These are phyloP conservation scores for Tangara arthus DNA, from an alignment of 2,797 vertebrate species.

Conservation along the genomic window DNA sequence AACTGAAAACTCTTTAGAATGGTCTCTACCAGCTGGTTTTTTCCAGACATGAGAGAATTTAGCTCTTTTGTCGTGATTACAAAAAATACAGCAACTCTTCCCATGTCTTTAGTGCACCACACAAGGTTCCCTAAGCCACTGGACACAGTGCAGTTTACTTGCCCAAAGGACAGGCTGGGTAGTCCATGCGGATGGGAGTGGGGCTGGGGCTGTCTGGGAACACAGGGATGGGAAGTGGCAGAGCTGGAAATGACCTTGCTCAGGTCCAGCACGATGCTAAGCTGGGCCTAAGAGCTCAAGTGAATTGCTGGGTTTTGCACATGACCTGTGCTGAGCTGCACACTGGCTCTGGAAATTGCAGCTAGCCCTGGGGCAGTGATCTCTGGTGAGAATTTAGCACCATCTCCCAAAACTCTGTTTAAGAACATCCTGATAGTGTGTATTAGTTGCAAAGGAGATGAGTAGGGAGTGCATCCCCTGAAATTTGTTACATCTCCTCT, in stretches of 20 bases:
- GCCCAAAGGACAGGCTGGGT: background rate
- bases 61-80: background rate
- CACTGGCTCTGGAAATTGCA: background rate
- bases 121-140: background rate
- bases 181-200: background rate
- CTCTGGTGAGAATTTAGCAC: background rate
- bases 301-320: background rate
- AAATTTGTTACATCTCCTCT: background rate
- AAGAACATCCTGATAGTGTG: background rate
- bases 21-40: background rate
- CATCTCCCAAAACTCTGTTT: background rate
- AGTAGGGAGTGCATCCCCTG: background rate
- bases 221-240: rapidly evolving
- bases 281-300: background rate
- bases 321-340: background rate
- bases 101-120: background rate
- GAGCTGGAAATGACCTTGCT: background rate
- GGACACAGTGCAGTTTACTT: rapidly evolving
- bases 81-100: background rate
- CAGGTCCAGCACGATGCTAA: rapidly evolving
- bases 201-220: background rate
- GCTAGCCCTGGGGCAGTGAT: background rate
- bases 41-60: background rate
- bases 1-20: background rate
- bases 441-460: background rate